Evolutionary conservation across 64 coral and sea anemone genomes (phyloP), one percentile per base, ranked within the genome.

Genomic region (Astreopora myriophthalma): DNA sequence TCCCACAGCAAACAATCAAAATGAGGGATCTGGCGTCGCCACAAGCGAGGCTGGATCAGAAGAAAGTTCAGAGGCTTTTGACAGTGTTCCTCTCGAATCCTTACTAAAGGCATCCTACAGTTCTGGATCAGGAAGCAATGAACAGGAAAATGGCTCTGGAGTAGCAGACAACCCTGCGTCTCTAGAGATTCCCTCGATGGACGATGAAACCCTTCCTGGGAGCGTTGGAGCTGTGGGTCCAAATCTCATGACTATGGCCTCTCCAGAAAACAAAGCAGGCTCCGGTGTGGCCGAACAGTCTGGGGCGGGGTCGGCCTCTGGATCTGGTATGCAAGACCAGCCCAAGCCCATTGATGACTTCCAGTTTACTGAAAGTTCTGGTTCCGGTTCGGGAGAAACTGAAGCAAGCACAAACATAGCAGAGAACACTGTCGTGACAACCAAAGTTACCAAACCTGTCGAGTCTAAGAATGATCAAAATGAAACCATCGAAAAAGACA

Each of bases 241-340:
- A 37, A 97, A 94, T 57, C 92, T 97, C 3, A 97, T 97, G 95
- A 94, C 86, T 16, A 93, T 97, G 95, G 87, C 86, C 20, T 88
- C 92, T 48, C 92, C 92, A 74, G 40, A 87, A 74, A 87, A 94
- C 61, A 87, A 88, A 23, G 60, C 66, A 27, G 92, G 92, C 8
- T 88, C 92, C 27, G 92, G 92, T 0, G 48, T 34, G 75, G 75
- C 69, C 23, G 75, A 63, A 38, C 71, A 87, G 32, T 77, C 75
- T 32, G 74, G 34, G 23, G 64, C 81, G 23, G 64, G 27, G 5
- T 73, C 68, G 8, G 79, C 32, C 35, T 34, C 23, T 83, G 79
- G 79, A 1, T 91, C 77, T 83, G 76, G 48, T 20, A 37, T 70
- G 23, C 46, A 73, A 26, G 80, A 85, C 0, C 11, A 70, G 31